Evolutionary conservation across 2,888 invertebrate genomes (phyloP).

Genomic region (Odontocolon sp.): DNA sequence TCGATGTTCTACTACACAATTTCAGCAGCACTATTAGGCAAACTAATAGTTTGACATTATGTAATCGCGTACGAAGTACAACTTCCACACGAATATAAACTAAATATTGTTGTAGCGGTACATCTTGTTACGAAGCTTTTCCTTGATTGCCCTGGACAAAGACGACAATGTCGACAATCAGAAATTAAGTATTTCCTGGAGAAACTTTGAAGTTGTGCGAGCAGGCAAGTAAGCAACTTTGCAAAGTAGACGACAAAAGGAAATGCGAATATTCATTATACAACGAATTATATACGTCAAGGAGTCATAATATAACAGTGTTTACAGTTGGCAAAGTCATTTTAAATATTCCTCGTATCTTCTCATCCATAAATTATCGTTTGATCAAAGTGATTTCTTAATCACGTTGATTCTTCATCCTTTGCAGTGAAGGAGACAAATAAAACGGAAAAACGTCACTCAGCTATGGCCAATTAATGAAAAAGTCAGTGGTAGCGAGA

Average conservation of each 20-base stretch:
- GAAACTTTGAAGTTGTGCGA: slow-evolving; percentile 18
- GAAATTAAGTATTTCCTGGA: slow-evolving; percentile 8
- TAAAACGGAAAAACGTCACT: slow-evolving; percentile 25
- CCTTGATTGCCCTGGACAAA: not conserved
- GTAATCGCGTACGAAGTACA: too few relatives aligned
- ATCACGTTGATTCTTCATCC: slow-evolving; percentile 40
- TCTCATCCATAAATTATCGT: slow-evolving; percentile 21
- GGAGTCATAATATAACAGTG: not conserved
- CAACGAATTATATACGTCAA: not conserved
- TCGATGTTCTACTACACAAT: not conserved
- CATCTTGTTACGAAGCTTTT: slow-evolving; percentile 17
- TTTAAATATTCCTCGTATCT: not conserved
- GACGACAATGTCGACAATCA: not conserved
- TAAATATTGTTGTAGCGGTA: not conserved
- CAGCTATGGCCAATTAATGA: slow-evolving; percentile 57
- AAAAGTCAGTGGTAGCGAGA: slow-evolving; percentile 46
- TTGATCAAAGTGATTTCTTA: slow-evolving; percentile 31
- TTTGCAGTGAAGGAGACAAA: slow-evolving; percentile 22
- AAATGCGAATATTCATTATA: not conserved
- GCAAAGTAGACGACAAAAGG: too few relatives aligned
- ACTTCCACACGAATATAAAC: too few relatives aligned
- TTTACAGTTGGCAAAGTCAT: not conserved
- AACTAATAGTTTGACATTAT: too few relatives aligned
- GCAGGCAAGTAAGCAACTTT: not conserved
- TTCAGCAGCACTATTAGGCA: not conserved